A percentile compares a stretch with the other conserved stretches of the same genome.
These are phyloP conservation scores for Gasterosteus aculeatus DNA, from an alignment of 2,113 vertebrate genomes.

Conservation along the genomic window DNA sequence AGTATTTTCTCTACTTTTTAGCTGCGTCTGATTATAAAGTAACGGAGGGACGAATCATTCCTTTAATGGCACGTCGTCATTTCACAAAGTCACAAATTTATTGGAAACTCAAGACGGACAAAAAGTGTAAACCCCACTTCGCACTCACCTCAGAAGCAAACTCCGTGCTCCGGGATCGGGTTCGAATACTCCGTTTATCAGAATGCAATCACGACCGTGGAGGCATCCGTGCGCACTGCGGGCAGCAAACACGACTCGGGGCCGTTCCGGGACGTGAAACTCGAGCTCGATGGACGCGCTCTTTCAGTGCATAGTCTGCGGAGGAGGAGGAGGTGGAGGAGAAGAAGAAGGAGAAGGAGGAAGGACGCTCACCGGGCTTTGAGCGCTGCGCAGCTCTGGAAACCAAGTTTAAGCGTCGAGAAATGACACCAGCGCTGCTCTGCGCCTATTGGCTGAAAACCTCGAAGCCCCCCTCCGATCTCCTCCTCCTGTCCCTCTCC, in stretches of 20 bases:
- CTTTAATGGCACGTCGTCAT: not conserved
- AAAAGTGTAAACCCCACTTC: not conserved
- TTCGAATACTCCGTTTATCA: constrained; percentile 66
- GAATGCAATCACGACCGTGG: constrained; percentile 54
- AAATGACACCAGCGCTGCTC: constrained; percentile 71
- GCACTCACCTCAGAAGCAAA: constrained; percentile 58
- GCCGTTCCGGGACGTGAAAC: constrained; percentile 8
- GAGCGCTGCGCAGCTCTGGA: constrained; percentile 68
- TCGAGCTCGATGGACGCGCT: constrained; percentile 22
- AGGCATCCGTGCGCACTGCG: constrained; percentile 54
- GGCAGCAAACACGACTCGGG: constrained; percentile 10
- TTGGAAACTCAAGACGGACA: not conserved
- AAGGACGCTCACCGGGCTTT: constrained; percentile 27
- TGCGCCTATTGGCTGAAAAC: constrained; percentile 78
- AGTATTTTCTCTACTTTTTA: not conserved
- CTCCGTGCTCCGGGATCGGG: constrained; percentile 16
- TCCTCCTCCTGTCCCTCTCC: constrained; percentile 25
- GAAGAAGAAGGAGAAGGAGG: not conserved
- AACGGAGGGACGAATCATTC: constrained; percentile 1
- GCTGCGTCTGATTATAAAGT: not conserved
- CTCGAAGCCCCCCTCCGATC: constrained; percentile 17
- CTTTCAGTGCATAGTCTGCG: constrained; percentile 45
- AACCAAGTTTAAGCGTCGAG: constrained; percentile 70
- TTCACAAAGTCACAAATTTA: not conserved
- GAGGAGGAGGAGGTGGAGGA: not conserved